A percentile compares a stretch with the other conserved stretches of the same genome.
These are phyloP conservation scores for Nyctibius grandis DNA, from an alignment of 2,797 vertebrate species.

Conservation along the genomic window DNA sequence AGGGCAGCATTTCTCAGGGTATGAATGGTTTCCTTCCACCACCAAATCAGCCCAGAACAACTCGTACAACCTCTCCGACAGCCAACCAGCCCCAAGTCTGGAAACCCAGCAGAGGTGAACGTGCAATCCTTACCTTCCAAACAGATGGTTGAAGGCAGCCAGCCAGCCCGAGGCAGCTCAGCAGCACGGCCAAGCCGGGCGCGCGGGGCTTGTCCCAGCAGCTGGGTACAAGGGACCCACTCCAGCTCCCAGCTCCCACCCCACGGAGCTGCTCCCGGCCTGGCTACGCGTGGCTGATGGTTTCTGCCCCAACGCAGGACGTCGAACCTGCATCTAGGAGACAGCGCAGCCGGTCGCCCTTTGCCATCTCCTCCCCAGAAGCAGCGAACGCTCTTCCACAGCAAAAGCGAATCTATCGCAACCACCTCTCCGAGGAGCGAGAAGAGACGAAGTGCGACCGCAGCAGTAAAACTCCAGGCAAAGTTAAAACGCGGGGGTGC, in stretches of 20 bases:
- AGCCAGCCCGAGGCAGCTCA: background rate
- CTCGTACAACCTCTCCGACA: background rate
- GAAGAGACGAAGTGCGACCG: accelerated
- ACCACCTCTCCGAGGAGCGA: accelerated
- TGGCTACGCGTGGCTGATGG: accelerated
- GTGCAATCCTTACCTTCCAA: accelerated
- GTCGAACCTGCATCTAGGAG: accelerated
- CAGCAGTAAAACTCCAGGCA: background rate
- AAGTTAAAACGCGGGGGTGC: background rate
- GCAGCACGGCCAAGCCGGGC: accelerated
- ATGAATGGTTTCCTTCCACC: accelerated
- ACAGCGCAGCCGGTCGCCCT: accelerated
- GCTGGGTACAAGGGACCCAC: accelerated
- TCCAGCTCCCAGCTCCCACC: background rate
- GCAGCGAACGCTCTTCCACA: accelerated
- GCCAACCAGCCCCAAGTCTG: background rate
- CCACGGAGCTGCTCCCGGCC: background rate
- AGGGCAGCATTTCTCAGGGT: background rate
- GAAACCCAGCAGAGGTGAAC: background rate
- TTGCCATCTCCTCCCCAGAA: too few species aligned
- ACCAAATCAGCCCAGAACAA: accelerated
- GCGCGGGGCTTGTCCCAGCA: background rate
- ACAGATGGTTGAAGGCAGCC: accelerated
- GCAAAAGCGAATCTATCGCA: accelerated
- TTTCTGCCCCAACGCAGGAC: accelerated